Evolutionary conservation across 1,140 invertebrate genomes (phyloP), one percentile per base, ranked within the genome.

Genomic region (Musca vetustissima): DNA sequence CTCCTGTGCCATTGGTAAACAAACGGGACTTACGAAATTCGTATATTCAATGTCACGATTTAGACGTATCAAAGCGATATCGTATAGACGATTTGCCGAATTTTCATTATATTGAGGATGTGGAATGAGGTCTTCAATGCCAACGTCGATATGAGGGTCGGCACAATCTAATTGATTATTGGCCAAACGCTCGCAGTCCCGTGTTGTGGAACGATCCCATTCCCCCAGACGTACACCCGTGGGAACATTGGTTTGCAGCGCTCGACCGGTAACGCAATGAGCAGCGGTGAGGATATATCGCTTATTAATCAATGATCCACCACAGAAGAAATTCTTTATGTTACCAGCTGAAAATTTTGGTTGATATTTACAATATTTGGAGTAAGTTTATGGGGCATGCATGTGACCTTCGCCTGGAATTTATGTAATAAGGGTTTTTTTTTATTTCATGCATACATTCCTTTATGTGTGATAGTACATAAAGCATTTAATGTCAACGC

Each of bases 11-110:
- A 78, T 75, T 2, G 94, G 93, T 4, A 97, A 77, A 73, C 95
- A 97, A 52, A 96, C 90, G 0, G 94, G 93, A 76, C 88, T 87
- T 11, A 95, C 87, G 70, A 86, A 89, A 70, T 88, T 83, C 83
- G 76, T 72, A 80, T 73, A 47, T 11, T 17, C 50, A 0, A 92
- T 88, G 1, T 87, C 77, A 1, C 77, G 79, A 48, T 88, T 85
- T 8, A 95, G 78, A 43, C 90, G 86, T 8, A 95, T 73, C 6
- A 95, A 76, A 0, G 92, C 93, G 67, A 95, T 91, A 73, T 95
- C 93, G 73, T 93, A 86, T 13, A 83, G 80, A 71, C 91, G 88
- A 67, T 86, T 81, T 0, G 69, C 70, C 7, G 86, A 82, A 0
- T 67, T 66, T 1, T 87, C 84, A 57, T 83, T 76, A 67, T 90